phyloP scores from a whole-genome alignment of 2,888 invertebrate genomes.

The Poecilus cupreus region DNA sequence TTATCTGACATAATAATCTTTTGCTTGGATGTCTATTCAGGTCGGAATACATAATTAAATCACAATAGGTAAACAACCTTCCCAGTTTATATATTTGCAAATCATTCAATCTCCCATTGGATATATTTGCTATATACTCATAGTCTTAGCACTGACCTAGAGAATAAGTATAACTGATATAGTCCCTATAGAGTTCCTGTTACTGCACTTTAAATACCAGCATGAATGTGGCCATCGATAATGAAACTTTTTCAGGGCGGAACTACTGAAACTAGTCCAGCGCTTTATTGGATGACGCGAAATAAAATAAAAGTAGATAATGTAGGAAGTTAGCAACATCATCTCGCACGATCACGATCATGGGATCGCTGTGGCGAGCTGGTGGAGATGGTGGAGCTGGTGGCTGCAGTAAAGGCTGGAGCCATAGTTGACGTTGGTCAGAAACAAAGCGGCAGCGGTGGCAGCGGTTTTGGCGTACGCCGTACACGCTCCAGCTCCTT shows the following conservation, averaged over 20 bases:
- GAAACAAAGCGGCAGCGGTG: background rate
- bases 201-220: constrained; percentile 7
- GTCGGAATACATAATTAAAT: constrained; percentile 2
- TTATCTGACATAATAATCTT: constrained; percentile 2
- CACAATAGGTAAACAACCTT: background rate
- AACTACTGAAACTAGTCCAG: background rate
- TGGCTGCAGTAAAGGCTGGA: background rate
- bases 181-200: background rate
- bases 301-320: background rate
- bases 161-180: too few species aligned
- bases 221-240: background rate
- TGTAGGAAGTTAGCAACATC: background rate
- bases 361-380: background rate
- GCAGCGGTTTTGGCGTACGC: background rate
- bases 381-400: background rate
- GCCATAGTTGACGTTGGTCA: constrained; percentile 21
- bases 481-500: background rate
- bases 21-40: background rate
- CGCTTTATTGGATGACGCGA: background rate
- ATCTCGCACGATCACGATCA: background rate
- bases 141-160: too few species aligned
- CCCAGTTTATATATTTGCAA: too few species aligned
- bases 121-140: too few species aligned
- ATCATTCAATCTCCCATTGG: too few species aligned
- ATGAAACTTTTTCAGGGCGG: background rate